Evolutionary conservation across 2,888 invertebrate genomes (phyloP), one percentile per base, ranked within the genome.

Genomic region (Zele albiditarsus): DNA sequence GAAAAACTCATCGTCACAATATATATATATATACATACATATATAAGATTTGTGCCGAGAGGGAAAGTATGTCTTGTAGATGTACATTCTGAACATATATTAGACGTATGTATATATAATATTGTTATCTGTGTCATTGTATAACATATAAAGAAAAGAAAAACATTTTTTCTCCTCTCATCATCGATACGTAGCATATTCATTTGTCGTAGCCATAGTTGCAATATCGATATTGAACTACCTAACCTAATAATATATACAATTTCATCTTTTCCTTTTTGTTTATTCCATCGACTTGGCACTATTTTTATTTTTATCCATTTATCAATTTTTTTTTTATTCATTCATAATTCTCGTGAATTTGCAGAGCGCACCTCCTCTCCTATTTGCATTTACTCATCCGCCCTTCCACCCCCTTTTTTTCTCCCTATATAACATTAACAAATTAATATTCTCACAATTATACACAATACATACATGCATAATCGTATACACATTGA

Each of bases 201-300:
- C 82, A 81, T 71, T 71, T 66, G 68, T 53, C 71, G 71, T 74
- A 78, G 72, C 77, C 71, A 76, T 74, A 85, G 82, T 84, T 84
- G 78, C 85, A 85, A 86, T 86, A 85, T 85, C 84, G 84, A 86
- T 88, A 88, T 88, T 88, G 84, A 84, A 86, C 87, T 87, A 88
- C 85, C 88, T 88, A 88, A 79, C 85, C 86, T 88, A 87, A 87
- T 87, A 87, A 87, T 88, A 88, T 88, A 83, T 87, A 88, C 87
- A 88, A 78, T 71, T 69, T 62, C 46, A 49, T 57, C 71, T 69
- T 49, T 71, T 73, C 65, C 62, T 68, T 68, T 73, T 73, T 76
- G 14, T 78, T 79, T n/a, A 46, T 46, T 46, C n/a, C 77, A 58
- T 76, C 80, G 76, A 77, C 78, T 76, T 80, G 77, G 79, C 77